phyloP scores from a whole-genome alignment of 2,888 invertebrate species.

The Pollenia labialis region DNA sequence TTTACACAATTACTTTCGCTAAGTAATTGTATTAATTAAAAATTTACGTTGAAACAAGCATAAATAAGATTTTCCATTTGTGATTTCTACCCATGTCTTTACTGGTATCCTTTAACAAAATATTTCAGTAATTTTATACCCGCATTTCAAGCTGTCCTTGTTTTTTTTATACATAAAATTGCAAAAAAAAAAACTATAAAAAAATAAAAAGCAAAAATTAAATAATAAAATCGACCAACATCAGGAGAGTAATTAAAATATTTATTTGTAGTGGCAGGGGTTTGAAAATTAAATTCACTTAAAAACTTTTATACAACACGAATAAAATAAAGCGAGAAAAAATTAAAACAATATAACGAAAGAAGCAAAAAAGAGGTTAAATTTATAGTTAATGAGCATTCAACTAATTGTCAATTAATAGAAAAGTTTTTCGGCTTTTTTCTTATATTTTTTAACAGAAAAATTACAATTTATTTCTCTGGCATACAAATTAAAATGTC shows the following conservation, averaged over 20 bases:
- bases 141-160: constrained; percentile 26
- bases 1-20: constrained; percentile 39
- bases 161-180: background rate
- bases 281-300: constrained; percentile 53
- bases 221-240: constrained; percentile 9
- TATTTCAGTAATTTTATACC: constrained; percentile 35
- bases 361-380: constrained; percentile 9
- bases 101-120: constrained; percentile 23
- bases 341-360: background rate
- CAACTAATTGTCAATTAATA: constrained; percentile 46
- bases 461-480: background rate
- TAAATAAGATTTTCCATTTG: constrained; percentile 54
- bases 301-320: constrained; percentile 27
- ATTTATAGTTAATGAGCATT: constrained; percentile 24
- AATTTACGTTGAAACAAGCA: constrained; percentile 77
- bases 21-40: constrained; percentile 80
- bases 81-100: constrained; percentile 1
- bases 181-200: background rate
- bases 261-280: constrained; percentile 29
- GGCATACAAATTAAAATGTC: background rate
- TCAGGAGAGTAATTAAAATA: constrained; percentile 39
- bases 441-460: background rate
- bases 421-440: constrained; percentile 35
- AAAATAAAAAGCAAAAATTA: background rate
- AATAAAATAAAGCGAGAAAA: constrained; percentile 38